These are phyloP conservation scores for Tenthredo scrophulariae DNA, from an alignment of 2,888 invertebrate genomes.

Conservation along the genomic window DNA sequence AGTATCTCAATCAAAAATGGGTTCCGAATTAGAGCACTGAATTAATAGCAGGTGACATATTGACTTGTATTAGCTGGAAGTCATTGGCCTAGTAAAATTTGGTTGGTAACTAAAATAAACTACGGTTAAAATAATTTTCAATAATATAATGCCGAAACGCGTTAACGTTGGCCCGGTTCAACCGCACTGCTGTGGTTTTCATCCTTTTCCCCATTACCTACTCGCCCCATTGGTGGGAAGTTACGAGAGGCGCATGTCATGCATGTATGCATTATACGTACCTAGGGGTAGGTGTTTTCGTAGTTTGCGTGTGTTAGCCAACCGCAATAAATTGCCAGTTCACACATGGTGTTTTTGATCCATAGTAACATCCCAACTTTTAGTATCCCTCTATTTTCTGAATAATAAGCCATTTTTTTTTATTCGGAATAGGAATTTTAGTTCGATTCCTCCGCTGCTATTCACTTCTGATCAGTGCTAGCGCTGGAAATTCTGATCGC, in stretches of 20 bases:
- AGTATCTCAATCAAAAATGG: too few relatives aligned
- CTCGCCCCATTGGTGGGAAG: not conserved
- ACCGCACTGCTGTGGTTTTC: conserved; percentile 63
- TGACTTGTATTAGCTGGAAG: not conserved
- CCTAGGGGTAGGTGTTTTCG: not conserved
- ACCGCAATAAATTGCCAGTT: conserved; percentile 9
- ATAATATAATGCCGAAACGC: conserved; percentile 55
- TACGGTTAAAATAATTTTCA: conserved; percentile 62
- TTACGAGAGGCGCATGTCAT: conserved; percentile 20
- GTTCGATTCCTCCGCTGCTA: too few relatives aligned
- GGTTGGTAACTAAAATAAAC: not conserved
- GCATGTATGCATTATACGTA: conserved; percentile 32
- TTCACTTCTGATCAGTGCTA: too few relatives aligned
- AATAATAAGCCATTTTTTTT: too few relatives aligned
- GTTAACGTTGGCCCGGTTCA: conserved; percentile 58
- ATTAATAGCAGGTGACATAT: too few relatives aligned
- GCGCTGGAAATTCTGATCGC: too few relatives aligned
- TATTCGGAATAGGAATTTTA: too few relatives aligned
- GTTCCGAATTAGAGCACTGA: too few relatives aligned
- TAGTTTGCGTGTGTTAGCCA: not conserved
- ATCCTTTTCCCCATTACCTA: not conserved
- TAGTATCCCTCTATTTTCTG: too few relatives aligned
- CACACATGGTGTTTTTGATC: not conserved
- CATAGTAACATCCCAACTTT: not conserved
- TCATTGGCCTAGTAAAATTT: not conserved